Base-by-base conservation (phyloP, 2,797 vertebrate genomes). In the Mallotus villosus region DNA sequence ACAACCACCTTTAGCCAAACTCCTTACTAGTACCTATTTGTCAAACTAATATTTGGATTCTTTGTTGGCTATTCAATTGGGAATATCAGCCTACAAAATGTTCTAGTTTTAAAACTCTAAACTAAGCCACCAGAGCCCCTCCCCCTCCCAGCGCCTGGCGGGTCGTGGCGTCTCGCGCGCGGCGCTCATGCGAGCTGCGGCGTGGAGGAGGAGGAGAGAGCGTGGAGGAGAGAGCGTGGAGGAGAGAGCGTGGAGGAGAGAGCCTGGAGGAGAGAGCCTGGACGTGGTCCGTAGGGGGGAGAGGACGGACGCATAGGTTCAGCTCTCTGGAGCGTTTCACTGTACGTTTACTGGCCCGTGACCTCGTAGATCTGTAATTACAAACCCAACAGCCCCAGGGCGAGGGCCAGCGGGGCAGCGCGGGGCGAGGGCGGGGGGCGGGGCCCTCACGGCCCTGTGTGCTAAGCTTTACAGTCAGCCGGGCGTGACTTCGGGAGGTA, bases 281-380 rank as follows among this genome's bases (percentile, higher is more conserved):
- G 59, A 16, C 7, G 14, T 58, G 8, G 32, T 34, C 0, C 55
- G 2, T 3, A 2, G 12, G 37, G 2, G 9, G 3, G 0, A 17
- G 7, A 5, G 27, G 25, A 21, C 72, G 72, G 80, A 85, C 74
- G 83, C 80, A 78, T 74, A 80, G 86, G 86, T 86, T 82, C n/a
- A 84, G 12, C 82, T 72, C 74, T 78, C 80, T 72, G 79, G 68
- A 87, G 89, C 84, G 72, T 87, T 87, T 88, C 81, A 84, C 86
- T 61, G 84, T 83, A 87, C 85, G 90, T 87, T 88, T 91, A 87
- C 80, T 64, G 71, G 81, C 86, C 85, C 80, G 86, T 87, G 83
- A 88, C 22, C 22, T 22, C 77, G 81, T 87, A 90, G 88, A 89
- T 87, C 87, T 86, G 86, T 86, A 90, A 91, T 91, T 91, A 90